These are phyloP conservation scores for Smutsia gigantea DNA, from an alignment of 2,797 vertebrate genomes.

Conservation along the genomic window DNA sequence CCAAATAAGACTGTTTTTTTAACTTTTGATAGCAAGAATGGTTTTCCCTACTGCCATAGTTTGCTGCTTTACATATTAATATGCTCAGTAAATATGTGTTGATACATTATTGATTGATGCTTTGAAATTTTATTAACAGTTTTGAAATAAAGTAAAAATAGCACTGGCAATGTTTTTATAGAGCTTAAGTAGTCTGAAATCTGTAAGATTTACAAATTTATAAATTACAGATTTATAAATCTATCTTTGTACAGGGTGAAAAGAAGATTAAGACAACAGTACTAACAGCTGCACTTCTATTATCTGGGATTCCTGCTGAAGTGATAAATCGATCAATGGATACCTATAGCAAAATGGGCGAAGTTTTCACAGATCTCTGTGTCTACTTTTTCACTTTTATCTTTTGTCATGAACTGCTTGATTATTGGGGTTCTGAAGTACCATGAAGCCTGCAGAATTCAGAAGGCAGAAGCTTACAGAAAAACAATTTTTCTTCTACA, in stretches of 20 bases:
- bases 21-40: not conserved
- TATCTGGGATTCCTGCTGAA: constrained; percentile 97
- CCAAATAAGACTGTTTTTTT: not conserved
- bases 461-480: constrained; percentile 42
- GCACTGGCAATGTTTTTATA: not conserved
- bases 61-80: not conserved
- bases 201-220: not conserved
- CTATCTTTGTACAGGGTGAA: constrained; percentile 89
- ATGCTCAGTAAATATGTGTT: not conserved
- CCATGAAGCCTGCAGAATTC: constrained; percentile 81
- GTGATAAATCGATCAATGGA: constrained; percentile 98
- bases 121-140: constrained; percentile 3
- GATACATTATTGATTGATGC: not conserved
- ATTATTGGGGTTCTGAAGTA: constrained; percentile 89
- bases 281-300: constrained; percentile 94
- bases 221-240: not conserved
- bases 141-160: constrained; percentile 47
- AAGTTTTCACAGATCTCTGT: constrained; percentile 98
- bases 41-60: not conserved
- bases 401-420: constrained; percentile 93
- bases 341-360: constrained; percentile 98
- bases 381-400: constrained; percentile 98
- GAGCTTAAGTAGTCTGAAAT: not conserved
- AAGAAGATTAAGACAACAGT: constrained; percentile 95
- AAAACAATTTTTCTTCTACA: constrained; percentile 66